A percentile compares a stretch with the other conserved stretches of the same genome.
These are phyloP conservation scores for Sphaeridia pumilis DNA, from an alignment of 2,888 invertebrate species.

Conservation along the genomic window DNA sequence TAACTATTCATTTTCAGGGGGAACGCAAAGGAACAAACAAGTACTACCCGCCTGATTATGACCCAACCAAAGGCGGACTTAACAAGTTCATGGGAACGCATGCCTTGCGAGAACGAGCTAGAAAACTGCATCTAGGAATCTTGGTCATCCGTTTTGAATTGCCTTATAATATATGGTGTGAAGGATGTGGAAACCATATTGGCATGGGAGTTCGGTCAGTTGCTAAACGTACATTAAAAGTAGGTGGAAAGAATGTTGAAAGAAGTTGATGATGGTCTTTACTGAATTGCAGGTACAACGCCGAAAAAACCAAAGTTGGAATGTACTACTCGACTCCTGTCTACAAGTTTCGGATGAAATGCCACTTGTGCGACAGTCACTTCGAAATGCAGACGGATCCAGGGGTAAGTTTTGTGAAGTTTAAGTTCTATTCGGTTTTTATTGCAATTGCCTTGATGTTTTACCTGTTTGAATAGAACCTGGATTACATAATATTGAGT, in stretches of 20 bases:
- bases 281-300: no score
- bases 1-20: constrained; percentile 64
- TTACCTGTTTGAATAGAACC: constrained; percentile 54
- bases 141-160: constrained; percentile 95
- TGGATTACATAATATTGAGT: constrained; percentile 89
- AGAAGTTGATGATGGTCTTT: no score
- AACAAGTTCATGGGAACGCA: constrained; percentile 89
- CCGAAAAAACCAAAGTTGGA: constrained; percentile 82
- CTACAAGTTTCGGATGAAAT: constrained; percentile 98
- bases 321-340: constrained; percentile 98
- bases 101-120: constrained; percentile 86
- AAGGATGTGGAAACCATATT: constrained; percentile 94
- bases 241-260: no score
- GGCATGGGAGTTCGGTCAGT: constrained; percentile 84
- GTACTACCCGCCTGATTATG: constrained; percentile 98
- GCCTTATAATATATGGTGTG: constrained; percentile 99
- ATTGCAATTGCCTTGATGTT: neutral
- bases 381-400: constrained; percentile 98
- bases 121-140: constrained; percentile 91
- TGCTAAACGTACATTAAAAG: no score
- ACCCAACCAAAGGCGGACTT: constrained; percentile 84
- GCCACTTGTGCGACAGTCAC: constrained; percentile 93
- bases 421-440: neutral
- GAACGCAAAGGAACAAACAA: constrained; percentile 96
- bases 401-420: no score